These are phyloP conservation scores for Micromys minutus DNA, from an alignment of 2,113 vertebrate genomes.

Conservation along the genomic window DNA sequence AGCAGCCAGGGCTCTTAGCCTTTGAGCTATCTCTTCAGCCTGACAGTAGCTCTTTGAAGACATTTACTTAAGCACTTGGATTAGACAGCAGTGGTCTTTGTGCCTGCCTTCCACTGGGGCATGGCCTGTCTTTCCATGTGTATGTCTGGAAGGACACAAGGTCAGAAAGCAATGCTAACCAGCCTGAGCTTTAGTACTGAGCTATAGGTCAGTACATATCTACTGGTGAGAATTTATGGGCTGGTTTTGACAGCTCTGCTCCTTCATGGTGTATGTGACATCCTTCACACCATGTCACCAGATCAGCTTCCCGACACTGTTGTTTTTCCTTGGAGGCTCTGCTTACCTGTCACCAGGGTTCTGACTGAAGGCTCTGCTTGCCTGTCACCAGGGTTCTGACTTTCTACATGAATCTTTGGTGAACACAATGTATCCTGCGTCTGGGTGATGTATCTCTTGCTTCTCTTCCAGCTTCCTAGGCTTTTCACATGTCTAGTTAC, in stretches of 20 bases:
- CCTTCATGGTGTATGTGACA: neutral
- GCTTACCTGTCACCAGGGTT: neutral
- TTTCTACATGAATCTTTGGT: neutral
- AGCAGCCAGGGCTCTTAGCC: no score
- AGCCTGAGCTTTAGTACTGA: neutral
- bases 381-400: neutral
- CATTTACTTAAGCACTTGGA: neutral
- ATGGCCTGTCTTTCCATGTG: neutral
- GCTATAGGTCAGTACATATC: neutral
- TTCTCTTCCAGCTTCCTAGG: neutral
- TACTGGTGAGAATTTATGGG: neutral
- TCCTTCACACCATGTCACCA: neutral
- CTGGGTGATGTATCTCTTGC: neutral
- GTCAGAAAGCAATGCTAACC: conserved; percentile 3
- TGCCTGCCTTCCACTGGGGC: no score
- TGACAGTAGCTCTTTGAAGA: neutral
- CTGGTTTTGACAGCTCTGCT: neutral
- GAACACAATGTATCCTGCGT: neutral
- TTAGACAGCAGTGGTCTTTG: neutral
- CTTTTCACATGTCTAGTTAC: neutral
- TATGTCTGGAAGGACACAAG: neutral
- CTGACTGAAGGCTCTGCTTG: neutral
- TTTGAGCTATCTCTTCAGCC: no score
- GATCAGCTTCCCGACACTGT: neutral
- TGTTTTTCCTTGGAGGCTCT: neutral